Evolutionary conservation across 1,140 invertebrate genomes (phyloP).

Genomic region (Drosophila varians): DNA sequence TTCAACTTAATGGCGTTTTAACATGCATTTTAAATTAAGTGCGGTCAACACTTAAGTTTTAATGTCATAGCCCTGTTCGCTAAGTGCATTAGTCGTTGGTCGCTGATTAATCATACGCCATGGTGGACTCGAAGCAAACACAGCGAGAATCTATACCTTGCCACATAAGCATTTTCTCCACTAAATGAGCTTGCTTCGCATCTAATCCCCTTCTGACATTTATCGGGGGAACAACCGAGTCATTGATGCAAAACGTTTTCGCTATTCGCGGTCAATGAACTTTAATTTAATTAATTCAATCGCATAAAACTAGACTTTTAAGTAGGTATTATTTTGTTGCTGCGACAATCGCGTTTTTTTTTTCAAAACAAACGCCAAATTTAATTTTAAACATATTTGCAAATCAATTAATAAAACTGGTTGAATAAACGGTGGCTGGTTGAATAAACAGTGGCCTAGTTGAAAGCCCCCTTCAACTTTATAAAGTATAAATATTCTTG

Average conservation of each 20-base stretch:
- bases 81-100: slow-evolving; percentile 63
- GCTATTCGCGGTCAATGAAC: slow-evolving; percentile 38
- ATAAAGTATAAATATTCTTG: too few species aligned
- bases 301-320: slow-evolving; percentile 26
- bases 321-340: slow-evolving; percentile 3
- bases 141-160: not conserved
- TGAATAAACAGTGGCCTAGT: too few species aligned
- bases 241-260: slow-evolving; percentile 6
- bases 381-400: not conserved
- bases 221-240: slow-evolving; percentile 17
- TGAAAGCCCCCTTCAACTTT: too few species aligned
- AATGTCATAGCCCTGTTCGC: slow-evolving; percentile 59
- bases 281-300: slow-evolving; percentile 34
- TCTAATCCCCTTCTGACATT: slow-evolving; percentile 36
- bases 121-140: slow-evolving; percentile 17
- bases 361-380: slow-evolving; percentile 2
- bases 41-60: slow-evolving; percentile 62
- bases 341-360: slow-evolving; percentile 6
- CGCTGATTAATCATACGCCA: slow-evolving; percentile 57
- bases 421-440: too few species aligned
- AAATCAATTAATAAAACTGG: too few species aligned
- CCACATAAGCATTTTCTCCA: not conserved
- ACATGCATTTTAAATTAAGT: slow-evolving; percentile 80
- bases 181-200: slow-evolving; percentile 32
- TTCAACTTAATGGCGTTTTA: slow-evolving; percentile 66